Base-by-base conservation (phyloP, 1,140 invertebrate genomes). In the Drosophila funebris region DNA sequence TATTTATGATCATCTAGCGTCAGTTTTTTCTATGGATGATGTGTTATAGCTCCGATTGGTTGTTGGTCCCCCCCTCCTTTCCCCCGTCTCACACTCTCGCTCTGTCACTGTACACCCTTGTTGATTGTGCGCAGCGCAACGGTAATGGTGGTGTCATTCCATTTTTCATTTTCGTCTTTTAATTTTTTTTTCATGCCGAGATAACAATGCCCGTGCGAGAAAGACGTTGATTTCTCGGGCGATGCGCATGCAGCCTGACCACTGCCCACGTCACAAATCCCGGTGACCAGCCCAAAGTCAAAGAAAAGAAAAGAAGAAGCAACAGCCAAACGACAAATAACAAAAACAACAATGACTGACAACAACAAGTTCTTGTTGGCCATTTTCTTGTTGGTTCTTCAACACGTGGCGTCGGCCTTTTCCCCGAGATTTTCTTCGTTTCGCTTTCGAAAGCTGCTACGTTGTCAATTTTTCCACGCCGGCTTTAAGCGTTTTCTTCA, bases 11-110 rank as follows among this genome's bases (percentile, higher is more conserved):
- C 56, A 69, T 69, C 29, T 22, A 72, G 63, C 53, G 36, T 52
- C 16, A 27, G 9, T 69, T 77, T 69, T 53, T 73, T 41, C 69
- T 54, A 54, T 76, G 62, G 66, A 71, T 87, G 83, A 88, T 87
- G 83, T 87, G 83, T 88, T 88, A 73, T 77, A 87, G 73, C 78
- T 83, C 52, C 71, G 68, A 87, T 87, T 87, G 83, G 83, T 63
- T 72, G 76, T 60, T 31, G 18, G 20, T 22, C 31, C 7, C 29
- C 33, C 39, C 22, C 37, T 14, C 29, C 37, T 14, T 43, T n/a
- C 8, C 4, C 8, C 22, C 13, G 13, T 27, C 37, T 20, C 50
- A 14, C 43, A 31, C 43, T 29, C 48, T 18, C 46, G 18, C 33
- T 5, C 24, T 16, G 13, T 52, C 31, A 7, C 41, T 39, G 60